Conservation (phyloP, 2,888 invertebrate species). For the Ophion slaviceki region DNA sequence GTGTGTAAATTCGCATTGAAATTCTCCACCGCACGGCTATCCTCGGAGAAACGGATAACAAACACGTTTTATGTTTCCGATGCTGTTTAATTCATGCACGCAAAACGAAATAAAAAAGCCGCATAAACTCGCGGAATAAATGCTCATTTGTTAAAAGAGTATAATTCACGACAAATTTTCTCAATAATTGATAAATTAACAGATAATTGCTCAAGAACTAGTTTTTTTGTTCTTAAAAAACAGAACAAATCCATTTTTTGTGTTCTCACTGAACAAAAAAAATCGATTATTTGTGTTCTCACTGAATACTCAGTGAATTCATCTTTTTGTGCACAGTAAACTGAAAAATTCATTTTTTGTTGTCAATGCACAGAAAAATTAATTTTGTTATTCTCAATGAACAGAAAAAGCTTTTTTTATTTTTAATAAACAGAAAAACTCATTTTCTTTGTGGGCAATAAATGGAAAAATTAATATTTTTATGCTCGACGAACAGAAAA, state of each 20-base stretch:
- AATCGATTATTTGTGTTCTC: neutral
- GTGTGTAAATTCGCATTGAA: conserved; percentile 14
- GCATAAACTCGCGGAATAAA: neutral
- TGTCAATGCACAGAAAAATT: neutral
- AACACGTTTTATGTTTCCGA: conserved; percentile 47
- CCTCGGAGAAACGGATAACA: conserved; percentile 35
- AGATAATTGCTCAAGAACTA: no score
- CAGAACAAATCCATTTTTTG: neutral
- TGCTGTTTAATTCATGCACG: conserved; percentile 1
- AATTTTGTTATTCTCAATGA: neutral
- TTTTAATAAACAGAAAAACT: neutral
- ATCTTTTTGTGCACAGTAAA: neutral
- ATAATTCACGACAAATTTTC: neutral
- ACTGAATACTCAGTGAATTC: neutral
- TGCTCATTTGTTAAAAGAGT: neutral
- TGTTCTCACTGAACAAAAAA: neutral
- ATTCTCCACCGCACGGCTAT: conserved; percentile 28
- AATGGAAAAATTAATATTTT: neutral
- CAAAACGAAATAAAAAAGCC: neutral
- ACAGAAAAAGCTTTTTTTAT: neutral
- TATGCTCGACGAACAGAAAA: neutral
- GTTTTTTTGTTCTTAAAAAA: no score
- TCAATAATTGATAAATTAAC: neutral
- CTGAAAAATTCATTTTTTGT: neutral
- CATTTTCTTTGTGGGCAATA: neutral